Conservation (phyloP, 2,113 vertebrate species). For the Jacana jacana region DNA sequence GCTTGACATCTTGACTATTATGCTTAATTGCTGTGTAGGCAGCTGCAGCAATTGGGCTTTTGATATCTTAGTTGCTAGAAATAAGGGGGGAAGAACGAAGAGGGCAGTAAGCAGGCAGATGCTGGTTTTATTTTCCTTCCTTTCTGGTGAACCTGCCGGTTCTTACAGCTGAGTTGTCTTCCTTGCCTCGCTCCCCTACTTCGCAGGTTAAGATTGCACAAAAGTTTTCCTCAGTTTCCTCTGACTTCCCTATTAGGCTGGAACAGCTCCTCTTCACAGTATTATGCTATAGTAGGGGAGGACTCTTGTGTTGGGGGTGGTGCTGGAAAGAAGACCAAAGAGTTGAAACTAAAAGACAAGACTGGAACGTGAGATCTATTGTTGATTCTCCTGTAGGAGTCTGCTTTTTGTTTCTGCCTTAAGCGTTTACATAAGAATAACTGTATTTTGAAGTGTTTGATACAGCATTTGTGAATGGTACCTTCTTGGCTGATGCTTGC, state of each 20-base stretch:
- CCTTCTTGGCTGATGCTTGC: not conserved
- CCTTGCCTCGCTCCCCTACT: not conserved
- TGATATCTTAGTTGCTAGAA: slow-evolving; percentile 12
- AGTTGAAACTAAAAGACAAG: not conserved
- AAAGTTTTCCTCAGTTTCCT: not conserved
- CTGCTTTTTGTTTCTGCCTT: not conserved
- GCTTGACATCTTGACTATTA: slow-evolving; percentile 29
- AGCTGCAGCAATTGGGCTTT: slow-evolving; percentile 23
- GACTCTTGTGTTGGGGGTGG: not conserved
- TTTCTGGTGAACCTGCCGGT: not conserved
- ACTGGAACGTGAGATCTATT: not conserved
- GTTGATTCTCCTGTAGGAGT: not conserved
- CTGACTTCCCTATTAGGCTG: not conserved
- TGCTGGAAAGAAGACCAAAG: not conserved
- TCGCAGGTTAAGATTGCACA: not conserved
- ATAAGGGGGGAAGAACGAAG: not conserved
- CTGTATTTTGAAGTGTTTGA: not conserved
- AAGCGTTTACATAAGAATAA: not conserved
- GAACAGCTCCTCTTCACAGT: not conserved
- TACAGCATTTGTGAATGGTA: not conserved
- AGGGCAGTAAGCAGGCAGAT: not conserved
- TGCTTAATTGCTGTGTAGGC: slow-evolving; percentile 38
- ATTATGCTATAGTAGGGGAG: not conserved
- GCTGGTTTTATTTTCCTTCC: not conserved
- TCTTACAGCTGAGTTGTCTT: not conserved